Evolutionary conservation across 2,797 vertebrate genomes (phyloP).

Genomic region (Crypturellus tataupa): DNA sequence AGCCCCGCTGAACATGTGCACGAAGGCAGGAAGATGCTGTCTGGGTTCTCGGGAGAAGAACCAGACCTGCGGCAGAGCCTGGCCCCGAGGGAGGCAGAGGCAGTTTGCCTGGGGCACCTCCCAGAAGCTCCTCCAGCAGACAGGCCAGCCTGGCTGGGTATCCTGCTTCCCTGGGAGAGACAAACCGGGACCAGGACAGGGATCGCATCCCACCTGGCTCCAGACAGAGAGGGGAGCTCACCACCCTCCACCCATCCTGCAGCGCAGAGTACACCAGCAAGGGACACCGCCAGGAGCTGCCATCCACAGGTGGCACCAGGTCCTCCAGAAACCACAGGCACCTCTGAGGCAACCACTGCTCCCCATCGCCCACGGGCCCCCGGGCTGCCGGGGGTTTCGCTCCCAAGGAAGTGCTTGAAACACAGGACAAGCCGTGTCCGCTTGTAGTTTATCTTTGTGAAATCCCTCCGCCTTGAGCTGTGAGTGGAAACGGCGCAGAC

Average conservation of each 20-base stretch:
- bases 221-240: not conserved
- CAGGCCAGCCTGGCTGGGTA: not conserved
- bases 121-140: not conserved
- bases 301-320: not conserved
- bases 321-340: not conserved
- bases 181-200: not conserved
- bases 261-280: not conserved
- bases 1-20: rapidly evolving
- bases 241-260: not conserved
- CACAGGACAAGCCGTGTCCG: not conserved
- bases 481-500: not conserved
- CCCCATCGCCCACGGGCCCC: rapidly evolving
- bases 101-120: not conserved
- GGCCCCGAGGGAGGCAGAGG: not conserved
- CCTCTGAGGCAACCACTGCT: rapidly evolving
- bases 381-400: rapidly evolving
- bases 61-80: constrained; percentile 23
- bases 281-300: not conserved
- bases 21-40: not conserved
- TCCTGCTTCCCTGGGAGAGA: not conserved
- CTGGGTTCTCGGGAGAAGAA: not conserved
- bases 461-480: not conserved
- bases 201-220: not conserved
- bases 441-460: not conserved
- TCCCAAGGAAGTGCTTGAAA: not conserved